phyloP scores from a whole-genome alignment of 2,888 invertebrate species.

The Bedellia somnulentella region DNA sequence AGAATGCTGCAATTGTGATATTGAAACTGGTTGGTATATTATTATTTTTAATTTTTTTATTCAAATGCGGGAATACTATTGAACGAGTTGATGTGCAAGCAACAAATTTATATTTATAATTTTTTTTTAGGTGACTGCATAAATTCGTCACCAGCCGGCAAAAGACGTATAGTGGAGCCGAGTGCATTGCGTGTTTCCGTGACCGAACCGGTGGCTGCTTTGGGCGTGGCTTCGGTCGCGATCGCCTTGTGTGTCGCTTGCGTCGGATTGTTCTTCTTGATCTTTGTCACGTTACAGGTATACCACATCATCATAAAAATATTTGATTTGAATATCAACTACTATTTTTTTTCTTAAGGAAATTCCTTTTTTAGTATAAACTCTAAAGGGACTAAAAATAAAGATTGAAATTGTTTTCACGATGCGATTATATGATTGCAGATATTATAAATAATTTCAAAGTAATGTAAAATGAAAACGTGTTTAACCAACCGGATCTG shows the following conservation, averaged over 20 bases:
- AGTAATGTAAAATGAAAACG: no score
- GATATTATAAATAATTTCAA: no score
- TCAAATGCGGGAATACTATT: no score
- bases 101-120: constrained; percentile 4
- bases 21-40: constrained; percentile 60
- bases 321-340: no score
- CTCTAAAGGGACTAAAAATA: no score
- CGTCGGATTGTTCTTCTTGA: constrained; percentile 68
- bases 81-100: neutral
- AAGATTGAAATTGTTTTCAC: no score
- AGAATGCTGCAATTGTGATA: constrained; percentile 72
- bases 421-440: no score
- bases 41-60: no score
- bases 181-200: constrained; percentile 36
- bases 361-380: no score
- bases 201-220: constrained; percentile 29
- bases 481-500: no score
- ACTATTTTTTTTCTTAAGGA: no score
- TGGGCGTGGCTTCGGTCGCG: constrained; percentile 66
- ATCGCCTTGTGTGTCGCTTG: constrained; percentile 72
- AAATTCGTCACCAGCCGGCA: constrained; percentile 73
- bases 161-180: constrained; percentile 69
- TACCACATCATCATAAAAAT: constrained; percentile 11
- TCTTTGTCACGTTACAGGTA: constrained; percentile 76
- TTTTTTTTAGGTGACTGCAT: constrained; percentile 66